These are phyloP conservation scores for Loripinus fragilis DNA, from an alignment of 2,888 invertebrate genomes.

Conservation along the genomic window DNA sequence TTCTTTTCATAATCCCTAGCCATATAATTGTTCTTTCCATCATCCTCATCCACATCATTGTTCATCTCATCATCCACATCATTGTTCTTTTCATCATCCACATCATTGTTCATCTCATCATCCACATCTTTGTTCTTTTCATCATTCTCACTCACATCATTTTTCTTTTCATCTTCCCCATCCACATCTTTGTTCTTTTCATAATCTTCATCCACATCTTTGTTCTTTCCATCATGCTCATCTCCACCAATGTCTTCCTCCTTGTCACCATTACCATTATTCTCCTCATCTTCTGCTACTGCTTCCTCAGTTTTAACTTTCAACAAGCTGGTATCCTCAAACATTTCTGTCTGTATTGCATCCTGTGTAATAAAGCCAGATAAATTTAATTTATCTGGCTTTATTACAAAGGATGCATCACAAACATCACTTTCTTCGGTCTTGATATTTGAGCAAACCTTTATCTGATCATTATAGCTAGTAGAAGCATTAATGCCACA, in stretches of 20 bases:
- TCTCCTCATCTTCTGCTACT: conserved; percentile 6
- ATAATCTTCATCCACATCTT: not conserved
- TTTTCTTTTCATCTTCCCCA: not conserved
- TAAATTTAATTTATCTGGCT: no score
- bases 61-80: not conserved
- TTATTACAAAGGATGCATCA: no score
- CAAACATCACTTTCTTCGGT: no score
- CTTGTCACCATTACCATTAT: not conserved
- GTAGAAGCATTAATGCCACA: no score
- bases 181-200: not conserved
- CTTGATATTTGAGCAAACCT: no score
- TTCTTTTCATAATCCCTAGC: no score
- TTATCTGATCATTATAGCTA: not conserved
- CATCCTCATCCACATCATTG: not conserved
- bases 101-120: not conserved
- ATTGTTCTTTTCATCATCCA: not conserved
- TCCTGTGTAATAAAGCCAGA: no score
- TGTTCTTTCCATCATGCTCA: not conserved
- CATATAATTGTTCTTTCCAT: no score
- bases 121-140: conserved; percentile 17
- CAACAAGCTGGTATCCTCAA: no score
- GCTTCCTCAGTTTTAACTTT: no score
- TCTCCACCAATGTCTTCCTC: not conserved
- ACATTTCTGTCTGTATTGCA: no score
- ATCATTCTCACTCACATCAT: conserved; percentile 26